Evolutionary conservation across 2,797 vertebrate genomes (phyloP).

Genomic region (Meriones psammophilus): DNA sequence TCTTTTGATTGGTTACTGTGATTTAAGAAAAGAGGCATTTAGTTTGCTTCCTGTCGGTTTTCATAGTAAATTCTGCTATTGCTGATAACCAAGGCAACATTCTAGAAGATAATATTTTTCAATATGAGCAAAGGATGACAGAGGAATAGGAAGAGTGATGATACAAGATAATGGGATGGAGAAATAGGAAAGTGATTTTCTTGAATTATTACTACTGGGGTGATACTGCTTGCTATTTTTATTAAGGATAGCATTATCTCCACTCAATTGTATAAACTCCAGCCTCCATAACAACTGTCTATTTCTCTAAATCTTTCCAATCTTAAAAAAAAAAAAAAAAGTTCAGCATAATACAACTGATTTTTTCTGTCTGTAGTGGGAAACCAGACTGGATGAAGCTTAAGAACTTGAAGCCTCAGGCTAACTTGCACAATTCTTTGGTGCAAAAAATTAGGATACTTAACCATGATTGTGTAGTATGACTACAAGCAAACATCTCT

Average conservation of each 20-base stretch:
- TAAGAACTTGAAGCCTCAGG: background rate
- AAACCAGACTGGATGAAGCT: background rate
- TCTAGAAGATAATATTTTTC: background rate
- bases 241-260: constrained; percentile 27
- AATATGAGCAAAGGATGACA: background rate
- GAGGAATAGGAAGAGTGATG: background rate
- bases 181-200: background rate
- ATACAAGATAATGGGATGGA: background rate
- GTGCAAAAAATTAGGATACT: background rate
- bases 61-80: background rate
- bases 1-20: background rate
- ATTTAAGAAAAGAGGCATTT: background rate
- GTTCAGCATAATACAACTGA: background rate
- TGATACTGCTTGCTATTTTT: constrained; percentile 16
- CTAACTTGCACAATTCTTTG: background rate
- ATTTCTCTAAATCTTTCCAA: constrained; percentile 18
- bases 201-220: background rate
- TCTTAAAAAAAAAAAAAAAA: background rate
- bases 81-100: background rate
- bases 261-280: background rate
- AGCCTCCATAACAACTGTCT: background rate
- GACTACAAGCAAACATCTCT: background rate
- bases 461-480: background rate
- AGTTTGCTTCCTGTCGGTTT: background rate
- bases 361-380: background rate